Conservation (phyloP, 2,797 vertebrate species). For the Tokudaia muenninki region DNA sequence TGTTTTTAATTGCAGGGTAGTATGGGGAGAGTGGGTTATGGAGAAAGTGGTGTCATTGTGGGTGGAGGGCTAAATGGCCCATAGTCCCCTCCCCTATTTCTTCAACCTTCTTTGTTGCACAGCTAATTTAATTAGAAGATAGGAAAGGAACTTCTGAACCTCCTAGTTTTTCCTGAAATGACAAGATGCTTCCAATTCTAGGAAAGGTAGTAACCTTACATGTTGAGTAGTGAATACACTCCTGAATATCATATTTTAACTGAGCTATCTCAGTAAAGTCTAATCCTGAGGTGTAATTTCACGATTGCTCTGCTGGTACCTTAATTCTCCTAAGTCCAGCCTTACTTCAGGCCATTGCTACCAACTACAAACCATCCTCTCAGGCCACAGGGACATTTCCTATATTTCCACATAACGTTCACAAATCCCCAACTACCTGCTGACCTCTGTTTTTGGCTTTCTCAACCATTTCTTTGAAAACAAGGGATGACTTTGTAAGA, state of each 20-base stretch:
- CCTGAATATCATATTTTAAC: slow-evolving; percentile 8
- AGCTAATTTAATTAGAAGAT: slow-evolving; percentile 43
- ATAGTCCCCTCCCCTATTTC: not conserved
- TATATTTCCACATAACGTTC: not conserved
- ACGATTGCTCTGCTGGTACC: not conserved
- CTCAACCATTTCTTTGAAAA: slow-evolving; percentile 28
- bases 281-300: not conserved
- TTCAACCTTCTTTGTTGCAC: slow-evolving; percentile 1
- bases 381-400: not conserved
- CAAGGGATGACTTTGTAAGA: not conserved
- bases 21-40: not conserved
- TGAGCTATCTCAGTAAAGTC: not conserved
- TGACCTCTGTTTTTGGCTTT: not conserved
- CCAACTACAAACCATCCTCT: not conserved
- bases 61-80: not conserved
- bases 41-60: not conserved
- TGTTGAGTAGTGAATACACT: not conserved
- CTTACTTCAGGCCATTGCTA: not conserved
- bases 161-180: not conserved
- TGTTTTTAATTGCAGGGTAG: too few species aligned
- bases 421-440: not conserved
- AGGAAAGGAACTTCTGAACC: not conserved
- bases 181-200: not conserved
- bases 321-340: not conserved
- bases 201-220: not conserved